Percentiles rank a stretch among this genome's conserved stretches.
Evolutionary conservation across 2,797 vertebrate species (phyloP).

Genomic region (Myiotriccus ornatus): DNA sequence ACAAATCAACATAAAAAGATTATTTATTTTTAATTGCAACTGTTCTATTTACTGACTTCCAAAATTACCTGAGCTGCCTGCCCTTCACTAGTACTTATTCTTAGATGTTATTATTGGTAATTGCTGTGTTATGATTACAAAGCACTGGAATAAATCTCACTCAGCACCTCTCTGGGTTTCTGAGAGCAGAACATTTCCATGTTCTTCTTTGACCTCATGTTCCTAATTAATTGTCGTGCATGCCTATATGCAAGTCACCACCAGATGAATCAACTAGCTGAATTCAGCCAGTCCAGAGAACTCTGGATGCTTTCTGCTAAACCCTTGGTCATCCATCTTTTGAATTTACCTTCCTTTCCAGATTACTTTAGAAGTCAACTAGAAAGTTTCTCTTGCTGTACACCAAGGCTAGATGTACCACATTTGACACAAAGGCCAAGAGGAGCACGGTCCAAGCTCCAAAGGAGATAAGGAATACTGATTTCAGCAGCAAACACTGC

Average conservation of each 20-base stretch:
- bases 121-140: neutral
- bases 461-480: neutral
- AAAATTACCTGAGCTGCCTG: slow-evolving; percentile 14
- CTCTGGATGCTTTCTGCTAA: neutral
- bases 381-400: neutral
- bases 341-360: neutral
- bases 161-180: neutral
- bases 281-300: neutral
- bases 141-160: slow-evolving; percentile 1
- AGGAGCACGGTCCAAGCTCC: neutral
- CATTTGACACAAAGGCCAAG: neutral
- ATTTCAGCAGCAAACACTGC: neutral
- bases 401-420: neutral
- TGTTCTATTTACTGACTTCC: slow-evolving; percentile 1
- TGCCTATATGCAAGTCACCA: neutral
- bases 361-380: neutral
- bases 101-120: neutral
- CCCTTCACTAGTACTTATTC: neutral
- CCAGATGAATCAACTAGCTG: neutral
- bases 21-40: neutral
- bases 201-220: neutral
- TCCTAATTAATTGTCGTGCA: neutral
- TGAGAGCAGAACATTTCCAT: slow-evolving; percentile 8
- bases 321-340: neutral
- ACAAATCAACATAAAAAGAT: neutral